A percentile compares a stretch with the other conserved stretches of the same genome.
Conservation (phyloP, 2,797 vertebrate species). For the Rhincodon typus region DNA sequence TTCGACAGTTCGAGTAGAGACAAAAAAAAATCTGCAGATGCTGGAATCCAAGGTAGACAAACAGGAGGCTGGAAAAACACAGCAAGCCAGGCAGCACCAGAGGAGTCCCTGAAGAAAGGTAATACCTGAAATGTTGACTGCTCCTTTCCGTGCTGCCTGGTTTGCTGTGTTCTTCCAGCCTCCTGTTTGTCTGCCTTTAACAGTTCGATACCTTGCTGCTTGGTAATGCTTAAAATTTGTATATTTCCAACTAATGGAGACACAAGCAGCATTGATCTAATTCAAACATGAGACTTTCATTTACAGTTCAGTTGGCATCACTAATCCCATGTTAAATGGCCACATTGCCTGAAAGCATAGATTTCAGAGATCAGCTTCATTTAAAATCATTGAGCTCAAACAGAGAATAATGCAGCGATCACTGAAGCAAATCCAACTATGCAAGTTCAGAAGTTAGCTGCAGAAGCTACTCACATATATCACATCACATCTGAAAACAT, state of each 20-base stretch:
- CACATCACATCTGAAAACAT: too few species aligned
- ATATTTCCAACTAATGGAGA: not conserved
- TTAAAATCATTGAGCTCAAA: not conserved
- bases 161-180: too few species aligned
- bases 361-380: not conserved
- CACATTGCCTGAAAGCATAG: not conserved
- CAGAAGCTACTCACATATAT: too few species aligned
- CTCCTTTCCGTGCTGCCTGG: too few species aligned
- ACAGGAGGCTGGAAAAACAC: too few species aligned
- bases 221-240: not conserved
- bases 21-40: too few species aligned
- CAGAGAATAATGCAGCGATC: not conserved
- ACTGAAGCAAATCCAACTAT: not conserved
- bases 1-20: not conserved
- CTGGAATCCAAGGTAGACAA: too few species aligned
- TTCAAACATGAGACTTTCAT: not conserved
- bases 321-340: not conserved
- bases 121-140: too few species aligned
- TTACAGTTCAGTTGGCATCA: not conserved
- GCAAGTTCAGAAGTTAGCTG: not conserved
- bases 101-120: too few species aligned
- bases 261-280: too few species aligned
- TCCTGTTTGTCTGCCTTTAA: too few species aligned
- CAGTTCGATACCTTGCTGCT: not conserved
- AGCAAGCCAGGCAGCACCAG: too few species aligned